phyloP scores from a whole-genome alignment of 2,888 invertebrate species.

The Scaptomyza reducta region DNA sequence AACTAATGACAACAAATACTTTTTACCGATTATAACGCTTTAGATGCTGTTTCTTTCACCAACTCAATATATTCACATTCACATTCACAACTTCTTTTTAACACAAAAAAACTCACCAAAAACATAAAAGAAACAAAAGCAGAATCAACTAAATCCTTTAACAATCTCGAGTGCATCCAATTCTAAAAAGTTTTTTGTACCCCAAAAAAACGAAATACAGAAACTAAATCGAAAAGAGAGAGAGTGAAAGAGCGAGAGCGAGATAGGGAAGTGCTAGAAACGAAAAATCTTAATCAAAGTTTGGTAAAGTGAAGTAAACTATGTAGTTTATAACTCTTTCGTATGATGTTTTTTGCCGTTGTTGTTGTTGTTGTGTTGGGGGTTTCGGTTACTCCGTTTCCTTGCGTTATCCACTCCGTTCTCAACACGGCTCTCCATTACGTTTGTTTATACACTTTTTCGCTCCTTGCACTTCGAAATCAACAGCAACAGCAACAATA shows the following conservation, averaged over 20 bases:
- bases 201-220: constrained; percentile 13
- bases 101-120: too few species aligned
- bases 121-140: not conserved
- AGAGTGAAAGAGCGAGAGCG: not conserved
- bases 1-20: too few species aligned
- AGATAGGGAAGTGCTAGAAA: constrained; percentile 39
- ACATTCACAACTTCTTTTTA: too few species aligned
- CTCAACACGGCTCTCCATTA: constrained; percentile 68
- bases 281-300: constrained; percentile 76
- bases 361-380: too few species aligned
- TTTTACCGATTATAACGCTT: too few species aligned
- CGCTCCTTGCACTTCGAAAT: constrained; percentile 75
- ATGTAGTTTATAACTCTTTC: constrained; percentile 63
- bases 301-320: constrained; percentile 78
- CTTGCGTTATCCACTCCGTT: constrained; percentile 35
- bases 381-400: not conserved
- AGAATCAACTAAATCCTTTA: constrained; percentile 31
- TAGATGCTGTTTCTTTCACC: too few species aligned
- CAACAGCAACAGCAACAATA: constrained; percentile 45
- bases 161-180: constrained; percentile 64
- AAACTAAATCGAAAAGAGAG: constrained; percentile 33
- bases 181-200: constrained; percentile 56
- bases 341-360: constrained; percentile 9
- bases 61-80: too few species aligned
- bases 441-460: constrained; percentile 76